Base-by-base conservation (phyloP, 1,140 invertebrate genomes). In the Meloidogyne exigua region DNA sequence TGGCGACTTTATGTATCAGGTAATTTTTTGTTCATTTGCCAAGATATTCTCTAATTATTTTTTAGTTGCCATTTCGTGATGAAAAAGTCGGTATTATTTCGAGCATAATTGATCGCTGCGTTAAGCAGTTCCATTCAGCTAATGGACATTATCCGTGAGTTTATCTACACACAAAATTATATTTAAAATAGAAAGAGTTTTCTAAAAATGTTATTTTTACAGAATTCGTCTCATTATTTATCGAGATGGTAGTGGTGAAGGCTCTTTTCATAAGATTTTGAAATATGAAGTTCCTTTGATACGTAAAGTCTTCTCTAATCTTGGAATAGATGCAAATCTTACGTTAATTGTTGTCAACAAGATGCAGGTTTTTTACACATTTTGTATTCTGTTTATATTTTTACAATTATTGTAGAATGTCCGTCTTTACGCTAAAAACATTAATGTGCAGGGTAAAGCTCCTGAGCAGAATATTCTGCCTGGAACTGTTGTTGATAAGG, bases 261-360 rank as follows among this genome's bases (percentile, higher is more conserved):
- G 69, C 2, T 62, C 44, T 9, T 71, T 71, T 10, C 44, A 71
- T 11, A 57, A 71, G 25, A 44, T 71, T 62, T n/a, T 71, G 69
- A 71, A 71, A 21, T 71, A n/a, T 71, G 69, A 71, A 10, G 62
- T 71, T 44, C 69, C 69, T 2, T 21, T 71, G n/a, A 62, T 71
- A 32, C 44, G 36, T 25, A 71, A 71, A 0, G 69, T 26, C 9
- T 21, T 71, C 7, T 26, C n/a, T 26, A 28, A 71, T 42, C 62
- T 44, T 44, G 39, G 69, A 28, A 28, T 26, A n/a, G 18, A 2
- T 15, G 69, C 69, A 11, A 71, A 71, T 2, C 9, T 71, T 18
- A 71, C 69, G 44, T 25, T 44, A 15, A 42, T 44, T 39, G 69
- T 71, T 32, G 44, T 62, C 13, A 44, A 71, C 69, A n/a, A 32